These are phyloP conservation scores for Wiebesia pumilae DNA, from an alignment of 1,140 invertebrate genomes.

Conservation along the genomic window DNA sequence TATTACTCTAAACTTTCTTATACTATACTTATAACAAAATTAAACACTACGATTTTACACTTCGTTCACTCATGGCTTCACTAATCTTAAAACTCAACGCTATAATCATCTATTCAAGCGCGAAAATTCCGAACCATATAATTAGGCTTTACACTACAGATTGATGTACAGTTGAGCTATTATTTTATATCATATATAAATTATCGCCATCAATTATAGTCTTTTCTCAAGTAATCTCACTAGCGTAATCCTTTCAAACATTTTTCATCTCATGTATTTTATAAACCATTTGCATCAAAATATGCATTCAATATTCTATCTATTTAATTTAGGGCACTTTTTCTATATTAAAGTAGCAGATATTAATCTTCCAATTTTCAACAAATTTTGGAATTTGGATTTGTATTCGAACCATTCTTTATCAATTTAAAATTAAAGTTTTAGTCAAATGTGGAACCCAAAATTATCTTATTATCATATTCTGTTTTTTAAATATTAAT, in stretches of 20 bases:
- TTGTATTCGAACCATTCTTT: no score
- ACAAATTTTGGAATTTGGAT: no score
- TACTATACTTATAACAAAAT: not conserved
- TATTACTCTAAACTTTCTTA: not conserved
- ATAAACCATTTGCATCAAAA: not conserved
- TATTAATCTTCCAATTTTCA: no score
- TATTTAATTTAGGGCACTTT: no score
- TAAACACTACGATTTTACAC: slow-evolving; percentile 17
- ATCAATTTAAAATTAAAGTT: no score
- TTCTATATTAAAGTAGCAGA: no score
- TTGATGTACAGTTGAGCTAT: slow-evolving; percentile 12
- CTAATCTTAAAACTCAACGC: slow-evolving; percentile 16
- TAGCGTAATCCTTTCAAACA: not conserved
- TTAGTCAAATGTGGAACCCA: no score
- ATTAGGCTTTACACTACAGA: slow-evolving; percentile 23
- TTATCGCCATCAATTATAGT: slow-evolving; percentile 33
- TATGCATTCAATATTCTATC: not conserved
- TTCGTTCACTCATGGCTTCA: slow-evolving; percentile 34
- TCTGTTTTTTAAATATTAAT: no score
- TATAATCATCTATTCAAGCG: slow-evolving; percentile 43
- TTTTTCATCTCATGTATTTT: not conserved
- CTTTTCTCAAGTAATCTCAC: not conserved
- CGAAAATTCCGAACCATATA: slow-evolving; percentile 30
- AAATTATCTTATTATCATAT: no score
- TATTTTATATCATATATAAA: slow-evolving; percentile 23